Percentiles rank a stretch among this genome's conserved stretches.
phyloP scores from a whole-genome alignment of 2,797 vertebrate genomes.

The Lagodon rhomboides region DNA sequence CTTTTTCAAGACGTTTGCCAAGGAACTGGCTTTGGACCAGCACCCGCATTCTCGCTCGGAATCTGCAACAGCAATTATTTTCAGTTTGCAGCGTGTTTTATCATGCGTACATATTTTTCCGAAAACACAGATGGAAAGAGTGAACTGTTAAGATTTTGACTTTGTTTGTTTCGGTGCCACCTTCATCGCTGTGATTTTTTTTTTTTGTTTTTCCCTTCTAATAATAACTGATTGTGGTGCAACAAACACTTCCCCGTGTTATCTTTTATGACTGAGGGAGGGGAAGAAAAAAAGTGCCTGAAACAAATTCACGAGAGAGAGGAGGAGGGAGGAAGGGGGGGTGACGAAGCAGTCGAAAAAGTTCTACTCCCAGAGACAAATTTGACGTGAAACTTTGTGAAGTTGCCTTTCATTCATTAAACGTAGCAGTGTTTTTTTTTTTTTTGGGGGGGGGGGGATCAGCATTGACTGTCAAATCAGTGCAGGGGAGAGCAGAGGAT shows the following conservation, averaged over 20 bases:
- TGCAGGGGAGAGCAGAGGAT: slow-evolving; percentile 72
- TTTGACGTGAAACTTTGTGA: slow-evolving; percentile 70
- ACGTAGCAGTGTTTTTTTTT: slow-evolving; percentile 58
- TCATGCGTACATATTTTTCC: slow-evolving; percentile 61
- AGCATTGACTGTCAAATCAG: slow-evolving; percentile 81
- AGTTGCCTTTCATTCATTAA: slow-evolving; percentile 76
- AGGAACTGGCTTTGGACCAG: slow-evolving; percentile 63
- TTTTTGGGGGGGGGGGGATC: slow-evolving; percentile 40
- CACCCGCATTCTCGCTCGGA: slow-evolving; percentile 53
- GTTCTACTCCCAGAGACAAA: slow-evolving; percentile 58
- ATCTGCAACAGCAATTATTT: slow-evolving; percentile 70
- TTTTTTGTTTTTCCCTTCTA: slow-evolving; percentile 39
- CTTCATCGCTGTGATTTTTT: slow-evolving; percentile 53
- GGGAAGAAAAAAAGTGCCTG: background rate
- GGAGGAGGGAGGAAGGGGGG: background rate
- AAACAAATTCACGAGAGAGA: slow-evolving; percentile 49
- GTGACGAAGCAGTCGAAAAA: slow-evolving; percentile 56
- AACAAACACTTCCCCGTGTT: slow-evolving; percentile 34
- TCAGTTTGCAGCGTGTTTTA: slow-evolving; percentile 51
- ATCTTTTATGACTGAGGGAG: background rate
- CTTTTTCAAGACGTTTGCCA: slow-evolving; percentile 67
- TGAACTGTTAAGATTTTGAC: slow-evolving; percentile 62
- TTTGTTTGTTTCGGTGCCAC: slow-evolving; percentile 66
- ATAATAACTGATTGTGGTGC: slow-evolving; percentile 56
- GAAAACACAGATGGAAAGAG: slow-evolving; percentile 73